A percentile compares a stretch with the other conserved stretches of the same genome.
phyloP scores from a whole-genome alignment of 2,888 invertebrate genomes.

The Xanthia togata region DNA sequence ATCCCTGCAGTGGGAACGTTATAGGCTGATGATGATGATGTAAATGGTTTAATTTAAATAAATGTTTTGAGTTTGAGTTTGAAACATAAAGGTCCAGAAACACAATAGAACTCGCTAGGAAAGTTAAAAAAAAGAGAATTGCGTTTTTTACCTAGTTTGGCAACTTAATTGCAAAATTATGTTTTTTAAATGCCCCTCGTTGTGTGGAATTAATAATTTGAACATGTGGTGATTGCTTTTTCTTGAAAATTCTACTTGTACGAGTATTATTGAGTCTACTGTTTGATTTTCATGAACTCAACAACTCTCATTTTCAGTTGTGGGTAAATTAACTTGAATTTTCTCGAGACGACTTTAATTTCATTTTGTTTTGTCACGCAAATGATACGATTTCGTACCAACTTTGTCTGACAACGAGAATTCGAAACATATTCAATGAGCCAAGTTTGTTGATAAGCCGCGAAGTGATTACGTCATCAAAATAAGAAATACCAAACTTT shows the following conservation, averaged over 20 bases:
- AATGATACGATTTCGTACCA: slow-evolving; percentile 19
- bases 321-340: background rate
- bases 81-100: background rate
- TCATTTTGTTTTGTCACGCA: slow-evolving; percentile 25
- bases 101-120: slow-evolving; percentile 1
- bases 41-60: too few species aligned
- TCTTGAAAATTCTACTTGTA: background rate
- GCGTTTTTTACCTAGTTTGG: slow-evolving; percentile 49
- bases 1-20: too few species aligned
- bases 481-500: slow-evolving; percentile 60
- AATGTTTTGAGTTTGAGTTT: too few species aligned
- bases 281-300: background rate
- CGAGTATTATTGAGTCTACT: too few species aligned
- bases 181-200: slow-evolving; percentile 50
- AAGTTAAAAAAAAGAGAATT: slow-evolving; percentile 37
- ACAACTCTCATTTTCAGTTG: background rate
- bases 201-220: background rate
- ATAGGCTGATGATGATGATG: too few species aligned
- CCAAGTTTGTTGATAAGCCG: slow-evolving; percentile 47
- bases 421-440: slow-evolving; percentile 51
- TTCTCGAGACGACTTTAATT: slow-evolving; percentile 9
- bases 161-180: slow-evolving; percentile 54
- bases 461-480: slow-evolving; percentile 56
- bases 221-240: background rate
- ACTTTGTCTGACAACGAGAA: slow-evolving; percentile 28